Conservation (phyloP, 2,113 vertebrate species). For the Lichenostomus cassidix region DNA sequence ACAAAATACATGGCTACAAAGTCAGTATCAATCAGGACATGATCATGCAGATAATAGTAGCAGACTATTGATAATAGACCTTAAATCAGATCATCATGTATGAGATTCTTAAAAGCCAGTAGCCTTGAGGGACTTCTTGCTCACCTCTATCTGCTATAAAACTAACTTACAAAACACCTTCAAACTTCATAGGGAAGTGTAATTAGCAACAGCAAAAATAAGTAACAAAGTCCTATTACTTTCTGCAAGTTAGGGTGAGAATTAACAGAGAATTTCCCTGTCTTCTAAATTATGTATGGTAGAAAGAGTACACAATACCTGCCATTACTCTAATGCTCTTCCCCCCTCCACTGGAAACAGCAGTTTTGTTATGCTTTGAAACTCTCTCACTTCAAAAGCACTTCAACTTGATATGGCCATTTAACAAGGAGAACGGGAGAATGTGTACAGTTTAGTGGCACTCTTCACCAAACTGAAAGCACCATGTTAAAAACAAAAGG, state of each 20-base stretch:
- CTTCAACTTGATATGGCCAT: constrained; percentile 72
- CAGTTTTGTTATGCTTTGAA: constrained; percentile 68
- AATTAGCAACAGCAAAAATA: neutral
- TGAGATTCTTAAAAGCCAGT: constrained; percentile 72
- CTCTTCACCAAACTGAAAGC: constrained; percentile 67
- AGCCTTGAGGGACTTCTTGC: constrained; percentile 48
- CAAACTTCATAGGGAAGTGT: neutral
- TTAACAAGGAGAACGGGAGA: constrained; percentile 65
- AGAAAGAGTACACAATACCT: constrained; percentile 15
- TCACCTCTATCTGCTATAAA: constrained; percentile 67
- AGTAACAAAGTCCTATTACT: neutral
- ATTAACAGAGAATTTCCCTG: constrained; percentile 12
- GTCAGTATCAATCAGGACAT: constrained; percentile 81
- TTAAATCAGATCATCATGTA: constrained; percentile 78
- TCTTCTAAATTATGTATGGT: neutral
- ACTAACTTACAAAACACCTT: neutral
- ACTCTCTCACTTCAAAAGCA: constrained; percentile 72
- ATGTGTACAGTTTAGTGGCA: constrained; percentile 50
- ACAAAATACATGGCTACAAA: constrained; percentile 77
- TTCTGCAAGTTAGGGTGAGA: neutral
- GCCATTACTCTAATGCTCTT: constrained; percentile 29
- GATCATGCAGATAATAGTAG: constrained; percentile 81
- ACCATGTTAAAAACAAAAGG: constrained; percentile 75
- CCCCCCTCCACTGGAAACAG: neutral
- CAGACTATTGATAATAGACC: constrained; percentile 78